phyloP scores from a whole-genome alignment of 2,113 vertebrate species.

The Mastomys coucha region DNA sequence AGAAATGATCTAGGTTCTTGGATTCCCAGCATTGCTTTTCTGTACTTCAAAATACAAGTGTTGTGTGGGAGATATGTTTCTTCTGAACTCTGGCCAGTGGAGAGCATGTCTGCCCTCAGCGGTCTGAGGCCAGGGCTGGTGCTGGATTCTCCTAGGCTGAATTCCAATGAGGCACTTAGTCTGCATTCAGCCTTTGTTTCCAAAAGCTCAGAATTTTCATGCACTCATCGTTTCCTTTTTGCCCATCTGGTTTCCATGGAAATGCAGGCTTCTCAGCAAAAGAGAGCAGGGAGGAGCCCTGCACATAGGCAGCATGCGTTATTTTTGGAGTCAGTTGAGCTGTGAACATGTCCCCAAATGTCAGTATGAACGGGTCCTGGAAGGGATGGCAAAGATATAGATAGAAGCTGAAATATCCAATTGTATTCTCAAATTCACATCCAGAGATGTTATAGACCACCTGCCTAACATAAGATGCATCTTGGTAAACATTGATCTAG shows the following conservation, averaged over 20 bases:
- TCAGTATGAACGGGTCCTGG: not conserved
- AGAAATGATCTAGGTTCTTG: not conserved
- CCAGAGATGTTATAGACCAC: not conserved
- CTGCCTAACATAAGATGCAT: not conserved
- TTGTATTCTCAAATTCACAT: not conserved
- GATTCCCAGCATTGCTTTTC: constrained; percentile 17
- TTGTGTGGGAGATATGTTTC: not conserved
- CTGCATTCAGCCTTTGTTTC: constrained; percentile 67
- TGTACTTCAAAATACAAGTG: not conserved
- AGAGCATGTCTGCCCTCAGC: not conserved
- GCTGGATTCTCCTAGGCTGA: constrained; percentile 17
- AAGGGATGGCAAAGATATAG: too few species aligned
- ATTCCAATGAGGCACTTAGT: constrained; percentile 62
- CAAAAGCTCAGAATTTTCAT: constrained; percentile 48
- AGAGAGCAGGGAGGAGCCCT: constrained; percentile 4
- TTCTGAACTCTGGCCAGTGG: not conserved
- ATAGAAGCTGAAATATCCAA: not conserved
- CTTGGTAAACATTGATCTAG: not conserved
- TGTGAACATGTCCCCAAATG: constrained; percentile 21
- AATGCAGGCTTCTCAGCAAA: constrained; percentile 65
- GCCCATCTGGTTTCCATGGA: constrained; percentile 81
- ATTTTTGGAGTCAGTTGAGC: constrained; percentile 68
- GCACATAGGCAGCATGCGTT: not conserved
- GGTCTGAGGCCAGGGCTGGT: not conserved
- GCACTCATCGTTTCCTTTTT: constrained; percentile 59